These are phyloP conservation scores for Eulacestoma nigropectus DNA, from an alignment of 2,113 vertebrate species.

Conservation along the genomic window DNA sequence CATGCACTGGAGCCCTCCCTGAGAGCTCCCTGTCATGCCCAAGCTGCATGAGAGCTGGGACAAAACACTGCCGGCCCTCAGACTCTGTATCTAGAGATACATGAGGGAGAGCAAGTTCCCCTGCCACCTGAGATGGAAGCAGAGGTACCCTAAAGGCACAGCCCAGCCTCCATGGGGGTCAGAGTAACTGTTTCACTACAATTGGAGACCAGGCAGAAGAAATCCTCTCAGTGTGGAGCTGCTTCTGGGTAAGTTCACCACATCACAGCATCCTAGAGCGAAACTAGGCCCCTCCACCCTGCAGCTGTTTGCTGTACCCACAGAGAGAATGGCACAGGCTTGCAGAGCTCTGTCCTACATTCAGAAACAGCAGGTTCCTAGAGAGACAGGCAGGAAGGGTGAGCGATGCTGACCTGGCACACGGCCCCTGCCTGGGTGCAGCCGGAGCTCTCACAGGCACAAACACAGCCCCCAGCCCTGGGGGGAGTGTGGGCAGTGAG, in stretches of 20 bases:
- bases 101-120: neutral
- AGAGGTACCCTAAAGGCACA: neutral
- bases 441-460: fast-evolving
- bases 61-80: neutral
- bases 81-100: fast-evolving
- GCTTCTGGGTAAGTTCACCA: neutral
- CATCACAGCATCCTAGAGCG: fast-evolving
- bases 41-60: neutral
- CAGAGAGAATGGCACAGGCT: neutral
- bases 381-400: neutral
- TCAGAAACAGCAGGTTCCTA: fast-evolving
- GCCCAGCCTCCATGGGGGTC: neutral
- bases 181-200: neutral
- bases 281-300: neutral
- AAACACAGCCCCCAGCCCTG: fast-evolving
- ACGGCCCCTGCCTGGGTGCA: neutral
- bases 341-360: neutral
- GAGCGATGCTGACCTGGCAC: fast-evolving
- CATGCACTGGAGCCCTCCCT: no score
- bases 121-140: neutral
- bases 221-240: neutral
- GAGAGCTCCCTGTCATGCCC: neutral
- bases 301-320: neutral
- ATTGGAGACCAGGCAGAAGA: neutral
- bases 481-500: neutral